Conservation (phyloP, 2,113 vertebrate genomes). For the Ceratotherium simum region DNA sequence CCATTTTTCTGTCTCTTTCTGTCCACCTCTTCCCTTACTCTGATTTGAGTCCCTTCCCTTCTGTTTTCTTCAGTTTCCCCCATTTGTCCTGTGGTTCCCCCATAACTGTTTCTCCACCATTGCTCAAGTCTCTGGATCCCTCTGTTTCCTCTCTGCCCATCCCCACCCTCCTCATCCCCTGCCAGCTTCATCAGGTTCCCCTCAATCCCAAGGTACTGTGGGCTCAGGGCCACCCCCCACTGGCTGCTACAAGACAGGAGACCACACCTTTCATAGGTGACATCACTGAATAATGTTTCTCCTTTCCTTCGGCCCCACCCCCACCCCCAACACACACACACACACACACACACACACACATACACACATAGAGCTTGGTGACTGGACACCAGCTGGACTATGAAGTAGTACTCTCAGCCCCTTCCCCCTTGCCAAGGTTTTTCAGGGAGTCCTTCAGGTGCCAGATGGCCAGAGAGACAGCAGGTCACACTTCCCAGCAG, state of each 20-base stretch:
- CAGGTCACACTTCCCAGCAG: slow-evolving; percentile 21
- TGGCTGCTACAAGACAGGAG: slow-evolving; percentile 33
- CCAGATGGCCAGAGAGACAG: background rate
- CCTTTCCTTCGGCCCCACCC: background rate
- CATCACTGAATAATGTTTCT: background rate
- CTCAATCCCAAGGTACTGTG: background rate
- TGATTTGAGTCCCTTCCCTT: background rate
- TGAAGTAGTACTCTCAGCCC: background rate
- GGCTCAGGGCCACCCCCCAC: background rate
- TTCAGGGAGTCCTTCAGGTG: background rate
- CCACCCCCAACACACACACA: too few species aligned
- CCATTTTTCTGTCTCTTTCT: background rate
- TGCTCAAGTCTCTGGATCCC: background rate
- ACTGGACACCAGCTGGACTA: background rate
- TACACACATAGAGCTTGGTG: background rate
- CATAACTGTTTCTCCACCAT: background rate
- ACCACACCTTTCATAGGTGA: slow-evolving; percentile 51
- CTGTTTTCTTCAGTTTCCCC: background rate
- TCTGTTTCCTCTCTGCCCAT: background rate
- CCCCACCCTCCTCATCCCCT: background rate
- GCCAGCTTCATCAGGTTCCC: background rate
- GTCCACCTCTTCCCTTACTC: background rate
- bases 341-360: background rate
- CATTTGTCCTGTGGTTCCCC: background rate
- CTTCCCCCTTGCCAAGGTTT: background rate